Conservation (phyloP, 2,113 vertebrate genomes). For the Sylvilagus bachmani region DNA sequence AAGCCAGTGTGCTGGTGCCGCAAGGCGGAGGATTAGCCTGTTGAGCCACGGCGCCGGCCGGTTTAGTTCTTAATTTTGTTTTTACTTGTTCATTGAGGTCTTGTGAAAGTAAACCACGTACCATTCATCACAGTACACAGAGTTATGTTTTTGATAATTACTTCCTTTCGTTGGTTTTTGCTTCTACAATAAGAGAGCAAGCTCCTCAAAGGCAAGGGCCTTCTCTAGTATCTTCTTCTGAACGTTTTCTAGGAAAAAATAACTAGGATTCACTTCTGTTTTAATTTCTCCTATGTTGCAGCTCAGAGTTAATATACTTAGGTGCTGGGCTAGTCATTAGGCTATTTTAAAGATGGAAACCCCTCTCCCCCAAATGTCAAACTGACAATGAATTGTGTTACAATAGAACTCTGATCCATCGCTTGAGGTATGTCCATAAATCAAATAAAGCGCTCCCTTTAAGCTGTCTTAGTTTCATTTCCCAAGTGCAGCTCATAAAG, state of each 20-base stretch:
- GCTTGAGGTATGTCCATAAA: neutral
- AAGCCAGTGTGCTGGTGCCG: too few relatives aligned
- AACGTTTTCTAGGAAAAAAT: constrained; percentile 41
- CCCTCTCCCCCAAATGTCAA: constrained; percentile 54
- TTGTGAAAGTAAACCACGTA: neutral
- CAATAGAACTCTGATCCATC: neutral
- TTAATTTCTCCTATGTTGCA: neutral
- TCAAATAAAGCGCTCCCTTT: neutral
- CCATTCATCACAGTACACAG: neutral
- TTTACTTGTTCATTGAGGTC: neutral
- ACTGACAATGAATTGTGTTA: neutral
- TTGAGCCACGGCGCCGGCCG: too few relatives aligned
- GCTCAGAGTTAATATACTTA: neutral
- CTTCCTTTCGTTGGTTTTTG: constrained; percentile 17
- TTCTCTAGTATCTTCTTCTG: neutral
- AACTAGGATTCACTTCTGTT: neutral
- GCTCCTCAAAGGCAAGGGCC: neutral
- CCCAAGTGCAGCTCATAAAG: neutral
- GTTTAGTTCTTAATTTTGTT: neutral
- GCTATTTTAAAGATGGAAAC: constrained; percentile 17
- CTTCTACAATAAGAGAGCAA: neutral
- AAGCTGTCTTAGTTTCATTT: neutral
- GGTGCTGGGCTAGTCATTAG: neutral
- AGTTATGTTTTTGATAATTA: neutral
- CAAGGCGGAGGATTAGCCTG: too few relatives aligned